Base-by-base conservation (phyloP, 2,888 invertebrate species). In the Aphodius sticticus region DNA sequence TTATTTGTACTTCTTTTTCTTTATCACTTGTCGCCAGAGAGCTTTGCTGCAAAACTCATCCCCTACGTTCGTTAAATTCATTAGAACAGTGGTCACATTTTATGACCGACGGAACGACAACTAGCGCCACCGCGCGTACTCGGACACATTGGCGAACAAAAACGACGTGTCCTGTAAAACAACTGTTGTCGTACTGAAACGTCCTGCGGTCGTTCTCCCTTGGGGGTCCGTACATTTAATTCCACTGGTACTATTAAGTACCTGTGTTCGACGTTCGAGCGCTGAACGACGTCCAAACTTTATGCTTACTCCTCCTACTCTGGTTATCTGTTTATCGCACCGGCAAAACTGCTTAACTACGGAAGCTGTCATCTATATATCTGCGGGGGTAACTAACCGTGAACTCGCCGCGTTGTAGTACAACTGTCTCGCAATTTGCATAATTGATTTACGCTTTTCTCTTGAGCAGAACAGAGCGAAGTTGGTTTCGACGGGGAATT, bases 281-380 rank as follows among this genome's bases (percentile, higher is more conserved):
- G 12, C 9, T 5, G 12, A 53, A 53, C 53, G 53, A 53, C 53
- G 53, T 53, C 53, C 53, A 53, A 53, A 53, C 53, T 53, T 53
- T 53, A 7, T 53, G 12, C 53, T 12, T 1, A 53, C 53, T 7
- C 53, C 53, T 53, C 53, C 9, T 53, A 1, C 53, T 53, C 53
- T 2, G 7, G 53, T 53, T 53, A 53, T 53, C 53, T 53, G 53
- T 53, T 53, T 53, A 53, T 53, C 53, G 53, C 53, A 9, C 9
- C 12, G 53, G 53, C 53, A 53, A 53, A 53, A 53, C 53, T 53
- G 53, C 4, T 53, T 53, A 53, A 53, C 53, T 53, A 53, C 53
- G 53, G 53, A 53, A 53, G 53, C 53, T 53, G 53, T 53, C 53
- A 53, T 53, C 53, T 53, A 53, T 53, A 53, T 53, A 53, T 53